Base-by-base conservation (phyloP, 2,797 vertebrate species). In the Sebastes jordani region DNA sequence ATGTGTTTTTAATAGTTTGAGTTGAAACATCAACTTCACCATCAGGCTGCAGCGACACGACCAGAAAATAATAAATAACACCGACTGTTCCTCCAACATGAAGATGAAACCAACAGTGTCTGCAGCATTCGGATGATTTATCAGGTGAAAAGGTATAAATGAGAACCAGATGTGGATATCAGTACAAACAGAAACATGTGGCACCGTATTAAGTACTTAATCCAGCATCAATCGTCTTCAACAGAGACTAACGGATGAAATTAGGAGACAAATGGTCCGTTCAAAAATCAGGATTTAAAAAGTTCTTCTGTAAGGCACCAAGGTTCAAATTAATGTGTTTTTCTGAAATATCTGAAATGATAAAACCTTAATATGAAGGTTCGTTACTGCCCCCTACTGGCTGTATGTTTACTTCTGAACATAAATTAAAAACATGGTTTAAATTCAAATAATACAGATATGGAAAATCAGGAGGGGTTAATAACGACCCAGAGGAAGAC, bases 291-390 rank as follows among this genome's bases (percentile, higher is more conserved):
- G 11, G 23, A 29, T 54, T 25, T 2, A 14, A 61, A 65, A 62
- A 18, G 11, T n/a, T 76, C 11, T 13, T 69, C 62, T 38, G 3
- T 60, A 88, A 85, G 82, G 82, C 86, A 82, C 77, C 36, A 3
- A 14, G 76, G 71, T 68, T 46, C 0, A 52, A 73, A 30, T 10
- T 5, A n/a, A 13, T 13, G 5, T 6, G 5, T 27, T 14, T 52
- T 20, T 60, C 34, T 74, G 42, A 60, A 29, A 25, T 34, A 65
- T 36, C 3, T 65, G 56, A 59, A 11, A 54, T 11, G 14, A 61
- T 32, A 18, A 77, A 29, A 36, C 4, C 0, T n/a, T 14, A 9
- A 30, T 32, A 8, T 25, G 55, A 67, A 23, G 20, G 34, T 27
- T 23, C 42, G 58, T 46, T 13, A 3, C 70, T 42, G 82, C 70